These are phyloP conservation scores for Tenualosa ilisha DNA, from an alignment of 2,797 vertebrate genomes.

Conservation along the genomic window DNA sequence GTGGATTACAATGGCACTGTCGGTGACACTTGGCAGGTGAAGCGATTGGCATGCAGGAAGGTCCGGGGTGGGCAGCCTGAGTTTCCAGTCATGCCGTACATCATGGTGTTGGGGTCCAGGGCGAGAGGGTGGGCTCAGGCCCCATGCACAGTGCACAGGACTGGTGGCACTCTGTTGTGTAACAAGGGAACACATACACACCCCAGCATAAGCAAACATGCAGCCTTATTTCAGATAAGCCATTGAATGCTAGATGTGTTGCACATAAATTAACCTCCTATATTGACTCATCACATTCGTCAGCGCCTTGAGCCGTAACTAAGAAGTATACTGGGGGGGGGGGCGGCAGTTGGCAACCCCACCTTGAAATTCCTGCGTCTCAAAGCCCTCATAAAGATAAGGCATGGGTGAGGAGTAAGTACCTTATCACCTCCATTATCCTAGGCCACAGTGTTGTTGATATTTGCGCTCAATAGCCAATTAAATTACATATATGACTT, in stretches of 20 bases:
- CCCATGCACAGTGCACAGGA: constrained; percentile 75
- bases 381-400: constrained; percentile 79
- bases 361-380: constrained; percentile 79
- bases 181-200: background rate
- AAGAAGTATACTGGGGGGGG: too few relatives aligned
- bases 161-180: constrained; percentile 75
- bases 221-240: background rate
- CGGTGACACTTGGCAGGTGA: constrained; percentile 76
- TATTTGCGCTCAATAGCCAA: too few relatives aligned
- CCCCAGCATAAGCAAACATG: background rate
- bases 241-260: background rate
- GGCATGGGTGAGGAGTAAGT: constrained; percentile 68
- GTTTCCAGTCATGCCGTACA: constrained; percentile 73
- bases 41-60: constrained; percentile 75
- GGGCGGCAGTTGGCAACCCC: constrained; percentile 13
- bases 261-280: too few relatives aligned
- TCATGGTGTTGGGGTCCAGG: constrained; percentile 72
- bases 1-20: constrained; percentile 61
- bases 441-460: too few relatives aligned
- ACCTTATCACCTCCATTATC: too few relatives aligned
- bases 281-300: background rate
- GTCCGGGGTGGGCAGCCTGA: constrained; percentile 69
- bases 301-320: too few relatives aligned
- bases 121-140: constrained; percentile 73
- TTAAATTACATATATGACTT: too few relatives aligned